These are phyloP conservation scores for Petromus typicus DNA, from an alignment of 2,113 vertebrate species.

Conservation along the genomic window DNA sequence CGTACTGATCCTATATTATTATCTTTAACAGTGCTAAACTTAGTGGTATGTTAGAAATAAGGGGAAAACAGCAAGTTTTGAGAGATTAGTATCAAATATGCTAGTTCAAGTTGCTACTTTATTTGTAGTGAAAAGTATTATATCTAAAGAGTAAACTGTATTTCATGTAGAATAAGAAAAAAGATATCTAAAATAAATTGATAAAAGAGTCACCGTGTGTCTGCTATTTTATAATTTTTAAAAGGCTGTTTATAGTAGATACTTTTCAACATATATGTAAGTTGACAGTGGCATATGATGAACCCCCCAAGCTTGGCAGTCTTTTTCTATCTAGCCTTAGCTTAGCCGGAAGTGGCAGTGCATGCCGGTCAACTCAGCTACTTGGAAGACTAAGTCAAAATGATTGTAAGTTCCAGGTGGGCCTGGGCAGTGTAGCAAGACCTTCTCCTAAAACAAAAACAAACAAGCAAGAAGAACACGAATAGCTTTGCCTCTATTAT, in stretches of 20 bases:
- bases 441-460: neutral
- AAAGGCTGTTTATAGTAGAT: neutral
- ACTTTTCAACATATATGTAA: neutral
- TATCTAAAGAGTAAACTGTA: neutral
- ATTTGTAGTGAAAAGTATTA: neutral
- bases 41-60: slow-evolving; percentile 8
- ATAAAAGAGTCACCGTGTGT: neutral
- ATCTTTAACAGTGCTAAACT: neutral
- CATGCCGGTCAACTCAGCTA: neutral
- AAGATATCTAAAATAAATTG: neutral
- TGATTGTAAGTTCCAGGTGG: neutral
- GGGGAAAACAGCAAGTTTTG: neutral
- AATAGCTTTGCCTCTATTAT: neutral
- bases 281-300: neutral
- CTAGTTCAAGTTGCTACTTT: slow-evolving; percentile 8
- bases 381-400: neutral
- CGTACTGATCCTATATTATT: neutral
- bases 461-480: neutral
- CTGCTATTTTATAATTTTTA: neutral
- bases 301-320: neutral
- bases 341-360: neutral
- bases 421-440: neutral
- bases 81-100: slow-evolving; percentile 5
- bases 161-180: slow-evolving; percentile 38
- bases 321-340: neutral